Conservation (phyloP, 2,888 invertebrate genomes). For the Torymus aiolomorphi region DNA sequence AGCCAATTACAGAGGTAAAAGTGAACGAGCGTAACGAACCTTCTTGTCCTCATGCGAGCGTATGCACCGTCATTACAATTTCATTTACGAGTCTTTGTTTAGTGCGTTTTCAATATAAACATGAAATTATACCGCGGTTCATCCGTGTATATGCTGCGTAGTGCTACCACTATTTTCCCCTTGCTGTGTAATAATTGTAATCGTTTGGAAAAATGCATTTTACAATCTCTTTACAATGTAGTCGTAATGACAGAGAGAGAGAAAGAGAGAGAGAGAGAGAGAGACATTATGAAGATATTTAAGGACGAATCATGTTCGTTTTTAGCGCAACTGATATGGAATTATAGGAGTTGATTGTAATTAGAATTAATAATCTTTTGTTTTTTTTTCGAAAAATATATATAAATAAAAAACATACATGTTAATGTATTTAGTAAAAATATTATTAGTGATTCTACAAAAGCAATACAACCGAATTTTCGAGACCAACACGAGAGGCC, state of each 20-base stretch:
- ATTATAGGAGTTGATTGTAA: background rate
- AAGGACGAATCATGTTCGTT: background rate
- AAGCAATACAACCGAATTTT: too few species aligned
- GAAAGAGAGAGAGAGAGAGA: background rate
- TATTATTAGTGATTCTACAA: too few species aligned
- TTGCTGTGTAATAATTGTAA: constrained; percentile 20
- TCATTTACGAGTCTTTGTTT: constrained; percentile 54
- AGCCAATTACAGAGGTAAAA: constrained; percentile 59
- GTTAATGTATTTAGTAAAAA: too few species aligned
- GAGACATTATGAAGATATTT: constrained; percentile 17
- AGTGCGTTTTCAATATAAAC: constrained; percentile 42
- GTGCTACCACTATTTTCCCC: constrained; percentile 17
- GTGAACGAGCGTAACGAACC: constrained; percentile 57
- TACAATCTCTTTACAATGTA: constrained; percentile 35
- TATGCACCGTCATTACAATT: constrained; percentile 46
- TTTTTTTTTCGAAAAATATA: too few species aligned
- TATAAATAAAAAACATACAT: background rate
- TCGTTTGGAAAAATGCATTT: constrained; percentile 25
- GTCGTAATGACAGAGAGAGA: background rate
- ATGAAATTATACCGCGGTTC: constrained; percentile 20
- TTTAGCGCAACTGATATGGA: background rate
- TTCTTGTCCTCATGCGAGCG: constrained; percentile 52
- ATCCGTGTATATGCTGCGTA: background rate
- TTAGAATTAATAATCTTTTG: background rate
- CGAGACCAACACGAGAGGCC: too few species aligned